Evolutionary conservation across 2,797 vertebrate species (phyloP).

Genomic region (Orientallactaga sibirica): DNA sequence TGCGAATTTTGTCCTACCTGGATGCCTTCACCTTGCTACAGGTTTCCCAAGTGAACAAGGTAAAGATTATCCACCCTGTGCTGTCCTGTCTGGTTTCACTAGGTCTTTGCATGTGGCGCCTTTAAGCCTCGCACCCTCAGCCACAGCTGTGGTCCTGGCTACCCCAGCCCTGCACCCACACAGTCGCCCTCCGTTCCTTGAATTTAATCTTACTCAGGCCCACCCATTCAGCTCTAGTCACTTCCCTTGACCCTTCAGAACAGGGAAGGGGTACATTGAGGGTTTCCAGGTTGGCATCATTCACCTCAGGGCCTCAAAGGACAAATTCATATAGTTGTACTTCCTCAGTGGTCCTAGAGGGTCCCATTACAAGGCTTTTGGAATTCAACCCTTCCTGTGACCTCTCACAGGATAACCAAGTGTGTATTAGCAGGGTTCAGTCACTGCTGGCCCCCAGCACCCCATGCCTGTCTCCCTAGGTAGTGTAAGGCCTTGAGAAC

Average conservation of each 20-base stretch:
- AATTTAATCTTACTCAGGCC: background rate
- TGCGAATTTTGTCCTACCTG: conserved; percentile 57
- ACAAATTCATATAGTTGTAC: background rate
- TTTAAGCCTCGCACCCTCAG: background rate
- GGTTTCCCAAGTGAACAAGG: conserved; percentile 67
- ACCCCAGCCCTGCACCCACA: background rate
- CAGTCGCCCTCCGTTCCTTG: background rate
- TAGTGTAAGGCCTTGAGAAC: background rate
- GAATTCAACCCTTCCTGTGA: background rate
- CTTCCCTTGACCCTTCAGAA: background rate
- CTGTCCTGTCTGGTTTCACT: background rate
- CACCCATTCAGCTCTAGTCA: background rate
- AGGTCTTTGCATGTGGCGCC: no score
- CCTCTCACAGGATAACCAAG: background rate
- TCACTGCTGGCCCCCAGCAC: no score
- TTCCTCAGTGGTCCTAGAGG: background rate
- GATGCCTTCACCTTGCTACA: conserved; percentile 16
- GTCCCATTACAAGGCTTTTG: background rate
- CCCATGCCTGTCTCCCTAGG: no score
- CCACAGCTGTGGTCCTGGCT: background rate
- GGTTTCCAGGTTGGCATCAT: background rate
- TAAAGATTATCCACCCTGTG: background rate
- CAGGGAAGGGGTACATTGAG: accelerated
- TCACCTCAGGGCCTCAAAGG: background rate
- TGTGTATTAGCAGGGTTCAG: accelerated